Percentiles rank a stretch among this genome's conserved stretches.
These are phyloP conservation scores for Diadophis punctatus DNA, from an alignment of 2,113 vertebrate genomes.

Conservation along the genomic window DNA sequence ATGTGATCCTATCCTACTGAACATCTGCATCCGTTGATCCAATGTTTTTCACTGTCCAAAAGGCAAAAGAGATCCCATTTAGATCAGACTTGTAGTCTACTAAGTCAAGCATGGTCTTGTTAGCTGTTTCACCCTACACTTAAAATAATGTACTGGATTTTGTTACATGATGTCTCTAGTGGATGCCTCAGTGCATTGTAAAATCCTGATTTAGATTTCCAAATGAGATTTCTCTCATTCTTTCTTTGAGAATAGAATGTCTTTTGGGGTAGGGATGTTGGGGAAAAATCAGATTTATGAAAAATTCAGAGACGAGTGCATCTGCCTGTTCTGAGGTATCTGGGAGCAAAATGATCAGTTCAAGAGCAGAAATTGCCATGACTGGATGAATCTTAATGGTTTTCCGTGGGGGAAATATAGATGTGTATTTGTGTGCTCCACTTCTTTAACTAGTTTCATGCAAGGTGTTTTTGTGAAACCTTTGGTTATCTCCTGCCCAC, in stretches of 20 bases:
- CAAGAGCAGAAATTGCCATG: not conserved
- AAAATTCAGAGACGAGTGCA: not conserved
- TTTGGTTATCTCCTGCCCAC: constrained; percentile 85
- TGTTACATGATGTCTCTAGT: not conserved
- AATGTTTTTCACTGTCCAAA: not conserved
- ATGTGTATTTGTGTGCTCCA: not conserved
- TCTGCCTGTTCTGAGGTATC: not conserved
- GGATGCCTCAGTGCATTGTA: not conserved
- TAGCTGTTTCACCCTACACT: not conserved
- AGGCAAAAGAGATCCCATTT: not conserved
- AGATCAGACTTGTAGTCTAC: not conserved
- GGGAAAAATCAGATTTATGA: not conserved
- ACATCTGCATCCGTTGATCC: too few species aligned
- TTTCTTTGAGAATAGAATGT: not conserved
- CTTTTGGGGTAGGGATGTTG: not conserved
- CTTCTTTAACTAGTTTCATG: constrained; percentile 69
- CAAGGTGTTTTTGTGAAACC: constrained; percentile 89
- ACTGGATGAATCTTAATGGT: not conserved
- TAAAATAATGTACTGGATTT: not conserved
- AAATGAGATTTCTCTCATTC: not conserved
- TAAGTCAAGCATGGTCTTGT: not conserved
- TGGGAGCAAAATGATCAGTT: not conserved
- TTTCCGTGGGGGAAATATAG: not conserved
- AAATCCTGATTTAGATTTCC: not conserved
- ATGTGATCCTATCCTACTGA: not conserved